Base-by-base conservation (phyloP, 2,797 vertebrate genomes). In the Channallabes apus region DNA sequence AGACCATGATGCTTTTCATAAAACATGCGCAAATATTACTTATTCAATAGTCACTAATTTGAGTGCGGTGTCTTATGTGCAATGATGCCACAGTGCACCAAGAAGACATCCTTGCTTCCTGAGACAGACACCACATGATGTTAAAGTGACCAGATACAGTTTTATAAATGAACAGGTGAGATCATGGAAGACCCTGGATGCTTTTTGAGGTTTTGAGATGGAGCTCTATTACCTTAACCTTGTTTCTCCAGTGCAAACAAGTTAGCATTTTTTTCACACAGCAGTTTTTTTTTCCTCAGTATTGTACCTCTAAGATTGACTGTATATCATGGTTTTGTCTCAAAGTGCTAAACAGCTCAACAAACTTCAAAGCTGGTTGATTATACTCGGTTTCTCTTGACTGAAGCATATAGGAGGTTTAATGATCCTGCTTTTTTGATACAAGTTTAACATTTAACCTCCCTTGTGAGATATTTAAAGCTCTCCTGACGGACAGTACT, bases 401-500 rank as follows among this genome's bases (percentile, higher is more conserved):
- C 29, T 1, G 38, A 18, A 41, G 0, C 32, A n/a, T 8, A 62
- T 32, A 15, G 8, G 35, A 79, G 77, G 77, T 64, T 79, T 62
- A 78, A 78, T 17, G n/a, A 8, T 17, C 22, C 29, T 51, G 38
- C 15, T 41, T 46, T 80, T 67, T 41, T 29, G 62, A 68, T 59
- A 77, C 9, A 11, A 62, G n/a, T 80, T 65, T 8, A n/a, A 3
- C 8, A 62, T 4, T 64, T 46, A 64, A 88, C 35, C 79, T 68
- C 7, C 18, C 29, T 58, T 38, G 14, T 51, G n/a, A 27, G 22
- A 79, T 78, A 61, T 75, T 87, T 38, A 82, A 78, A 24, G 38
- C 8, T 27, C 56, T 69, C 56, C 80, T 85, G 32, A 82, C 35
- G 85, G 38, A 85, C 86, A 83, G 27, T 62, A 61, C 90, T 90